Percentiles rank a stretch among this genome's conserved stretches.
Evolutionary conservation across 2,797 vertebrate species (phyloP).

Genomic region (Hoplostethus atlanticus): DNA sequence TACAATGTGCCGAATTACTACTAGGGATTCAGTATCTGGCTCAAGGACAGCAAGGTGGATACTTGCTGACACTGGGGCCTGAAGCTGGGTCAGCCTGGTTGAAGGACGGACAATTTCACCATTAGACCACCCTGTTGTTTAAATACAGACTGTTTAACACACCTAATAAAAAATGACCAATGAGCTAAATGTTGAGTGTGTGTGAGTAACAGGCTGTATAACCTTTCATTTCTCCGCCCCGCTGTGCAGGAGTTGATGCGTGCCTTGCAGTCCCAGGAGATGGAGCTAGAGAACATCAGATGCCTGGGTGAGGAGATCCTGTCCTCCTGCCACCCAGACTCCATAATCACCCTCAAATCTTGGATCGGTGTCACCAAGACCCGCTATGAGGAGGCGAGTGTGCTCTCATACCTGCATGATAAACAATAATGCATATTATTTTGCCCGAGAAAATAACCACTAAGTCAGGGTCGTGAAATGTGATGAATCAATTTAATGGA

Average conservation of each 20-base stretch:
- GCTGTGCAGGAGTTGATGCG: constrained; percentile 83
- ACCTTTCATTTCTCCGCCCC: neutral
- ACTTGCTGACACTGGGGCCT: too few species aligned
- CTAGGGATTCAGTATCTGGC: constrained; percentile 32
- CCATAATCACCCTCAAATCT: constrained; percentile 89
- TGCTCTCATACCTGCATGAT: neutral
- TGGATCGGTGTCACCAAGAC: constrained; percentile 90
- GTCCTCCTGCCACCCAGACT: constrained; percentile 87
- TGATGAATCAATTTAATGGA: too few species aligned
- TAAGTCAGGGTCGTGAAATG: too few species aligned
- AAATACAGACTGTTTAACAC: too few species aligned
- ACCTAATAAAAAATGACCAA: too few species aligned
- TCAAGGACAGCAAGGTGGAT: constrained; percentile 11
- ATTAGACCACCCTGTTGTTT: too few species aligned
- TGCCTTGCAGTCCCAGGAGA: constrained; percentile 81
- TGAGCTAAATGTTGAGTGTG: too few species aligned
- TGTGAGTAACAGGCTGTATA: neutral
- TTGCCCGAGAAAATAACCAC: too few species aligned
- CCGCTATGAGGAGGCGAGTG: constrained; percentile 90
- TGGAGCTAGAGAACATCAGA: constrained; percentile 86
- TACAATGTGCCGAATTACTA: constrained; percentile 9
- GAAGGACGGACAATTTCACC: too few species aligned
- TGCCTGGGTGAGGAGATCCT: constrained; percentile 90
- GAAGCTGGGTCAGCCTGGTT: too few species aligned
- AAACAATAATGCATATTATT: neutral